Conservation (phyloP, 2,113 vertebrate genomes). For the Pygoscelis antarcticus region DNA sequence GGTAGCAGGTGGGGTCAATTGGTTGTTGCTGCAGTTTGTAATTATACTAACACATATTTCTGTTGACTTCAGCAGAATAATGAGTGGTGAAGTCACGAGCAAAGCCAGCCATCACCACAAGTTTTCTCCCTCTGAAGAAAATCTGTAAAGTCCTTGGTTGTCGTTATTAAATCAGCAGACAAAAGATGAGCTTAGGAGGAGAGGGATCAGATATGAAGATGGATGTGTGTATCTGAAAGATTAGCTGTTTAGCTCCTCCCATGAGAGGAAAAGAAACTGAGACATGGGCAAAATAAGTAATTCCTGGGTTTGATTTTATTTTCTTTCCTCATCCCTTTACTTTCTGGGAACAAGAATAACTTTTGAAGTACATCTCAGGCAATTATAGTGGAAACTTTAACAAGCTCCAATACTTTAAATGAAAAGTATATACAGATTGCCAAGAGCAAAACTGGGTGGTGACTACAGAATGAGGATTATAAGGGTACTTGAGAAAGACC, state of each 20-base stretch:
- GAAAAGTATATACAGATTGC: background rate
- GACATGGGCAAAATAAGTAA: background rate
- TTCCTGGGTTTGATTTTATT: background rate
- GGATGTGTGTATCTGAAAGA: background rate
- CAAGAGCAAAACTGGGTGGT: background rate
- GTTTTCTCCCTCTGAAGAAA: background rate
- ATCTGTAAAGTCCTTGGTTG: background rate
- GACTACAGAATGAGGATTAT: background rate
- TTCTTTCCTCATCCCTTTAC: background rate
- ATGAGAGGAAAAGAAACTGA: background rate
- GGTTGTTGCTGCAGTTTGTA: background rate
- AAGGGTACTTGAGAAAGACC: background rate
- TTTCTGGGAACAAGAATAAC: background rate
- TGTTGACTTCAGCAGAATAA: background rate
- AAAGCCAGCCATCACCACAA: background rate
- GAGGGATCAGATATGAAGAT: background rate
- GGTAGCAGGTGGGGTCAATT: background rate
- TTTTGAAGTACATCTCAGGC: background rate
- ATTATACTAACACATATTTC: background rate
- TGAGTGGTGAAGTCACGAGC: background rate
- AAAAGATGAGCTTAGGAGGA: background rate
- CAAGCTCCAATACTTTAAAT: background rate
- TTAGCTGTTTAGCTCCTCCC: background rate
- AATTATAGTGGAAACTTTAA: background rate
- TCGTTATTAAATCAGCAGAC: conserved; percentile 5